Evolutionary conservation across 2,797 vertebrate genomes (phyloP).

Genomic region (Nannoperca obscura): DNA sequence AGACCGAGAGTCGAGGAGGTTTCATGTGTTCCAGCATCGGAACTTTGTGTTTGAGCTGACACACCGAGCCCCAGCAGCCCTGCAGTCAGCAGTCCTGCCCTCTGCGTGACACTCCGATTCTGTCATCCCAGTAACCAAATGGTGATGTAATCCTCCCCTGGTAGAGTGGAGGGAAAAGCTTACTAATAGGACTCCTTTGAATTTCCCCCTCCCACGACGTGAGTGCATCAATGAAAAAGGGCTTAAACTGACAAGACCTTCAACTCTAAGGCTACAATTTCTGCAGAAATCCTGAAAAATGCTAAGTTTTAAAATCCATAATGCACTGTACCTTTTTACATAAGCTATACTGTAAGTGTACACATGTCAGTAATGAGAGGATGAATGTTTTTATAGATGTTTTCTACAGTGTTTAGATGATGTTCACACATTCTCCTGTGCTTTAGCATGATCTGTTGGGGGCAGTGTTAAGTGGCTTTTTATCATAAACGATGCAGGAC

Average conservation of each 20-base stretch:
- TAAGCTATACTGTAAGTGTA: slow-evolving; percentile 71
- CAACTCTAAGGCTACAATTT: slow-evolving; percentile 20
- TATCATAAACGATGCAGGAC: slow-evolving; percentile 49
- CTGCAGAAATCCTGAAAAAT: slow-evolving; percentile 44
- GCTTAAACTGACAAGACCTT: slow-evolving; percentile 31
- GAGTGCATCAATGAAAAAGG: slow-evolving; percentile 21
- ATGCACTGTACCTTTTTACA: slow-evolving; percentile 74
- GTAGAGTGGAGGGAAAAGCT: slow-evolving; percentile 71
- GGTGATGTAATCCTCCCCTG: slow-evolving; percentile 87
- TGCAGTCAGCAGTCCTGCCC: slow-evolving; percentile 50
- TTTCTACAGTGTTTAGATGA: slow-evolving; percentile 79
- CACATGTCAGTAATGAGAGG: slow-evolving; percentile 55
- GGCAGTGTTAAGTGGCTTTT: slow-evolving; percentile 66
- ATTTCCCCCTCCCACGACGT: slow-evolving; percentile 45
- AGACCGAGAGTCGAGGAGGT: not conserved
- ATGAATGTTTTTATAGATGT: slow-evolving; percentile 63
- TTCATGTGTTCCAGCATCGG: slow-evolving; percentile 12
- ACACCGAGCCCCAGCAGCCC: slow-evolving; percentile 36
- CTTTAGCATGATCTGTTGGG: slow-evolving; percentile 57
- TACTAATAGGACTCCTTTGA: slow-evolving; percentile 62
- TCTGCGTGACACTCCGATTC: slow-evolving; percentile 54
- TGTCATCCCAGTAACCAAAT: slow-evolving; percentile 67
- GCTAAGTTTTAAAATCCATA: slow-evolving; percentile 58
- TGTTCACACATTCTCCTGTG: slow-evolving; percentile 57
- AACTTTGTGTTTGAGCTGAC: slow-evolving; percentile 36